Conservation (phyloP, 2,797 vertebrate species). For the Takifugu ocellatus region DNA sequence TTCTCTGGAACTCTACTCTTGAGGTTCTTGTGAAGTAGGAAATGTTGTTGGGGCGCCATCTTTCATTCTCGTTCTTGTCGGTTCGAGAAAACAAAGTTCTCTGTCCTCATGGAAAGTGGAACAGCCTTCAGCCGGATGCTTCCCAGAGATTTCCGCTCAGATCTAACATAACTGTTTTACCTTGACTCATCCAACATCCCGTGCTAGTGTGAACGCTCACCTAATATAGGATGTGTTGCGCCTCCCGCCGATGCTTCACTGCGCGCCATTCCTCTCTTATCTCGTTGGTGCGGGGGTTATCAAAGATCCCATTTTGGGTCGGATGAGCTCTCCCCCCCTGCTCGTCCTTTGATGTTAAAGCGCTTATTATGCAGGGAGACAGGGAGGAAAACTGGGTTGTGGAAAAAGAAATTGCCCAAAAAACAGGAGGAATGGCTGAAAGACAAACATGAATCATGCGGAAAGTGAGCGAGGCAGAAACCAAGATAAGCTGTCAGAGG, state of each 20-base stretch:
- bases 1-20: too few relatives aligned
- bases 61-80: too few relatives aligned
- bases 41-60: too few relatives aligned
- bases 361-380: conserved; percentile 23
- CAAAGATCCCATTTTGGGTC: conserved; percentile 15
- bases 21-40: too few relatives aligned
- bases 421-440: neutral
- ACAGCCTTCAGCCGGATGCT: too few relatives aligned
- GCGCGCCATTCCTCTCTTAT: conserved; percentile 16
- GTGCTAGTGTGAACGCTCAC: too few relatives aligned
- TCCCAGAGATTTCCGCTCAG: too few relatives aligned
- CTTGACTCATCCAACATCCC: too few relatives aligned
- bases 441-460: conserved; percentile 1
- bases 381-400: neutral
- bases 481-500: conserved; percentile 7
- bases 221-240: neutral
- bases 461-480: conserved; percentile 4
- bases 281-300: conserved; percentile 23
- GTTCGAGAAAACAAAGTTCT: too few relatives aligned
- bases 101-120: too few relatives aligned
- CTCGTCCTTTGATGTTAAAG: conserved; percentile 36
- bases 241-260: conserved; percentile 2
- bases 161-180: too few relatives aligned
- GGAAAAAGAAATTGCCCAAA: neutral
- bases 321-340: conserved; percentile 19